Conservation (phyloP, 2,797 vertebrate genomes). For the Chaetophractus vellerosus region DNA sequence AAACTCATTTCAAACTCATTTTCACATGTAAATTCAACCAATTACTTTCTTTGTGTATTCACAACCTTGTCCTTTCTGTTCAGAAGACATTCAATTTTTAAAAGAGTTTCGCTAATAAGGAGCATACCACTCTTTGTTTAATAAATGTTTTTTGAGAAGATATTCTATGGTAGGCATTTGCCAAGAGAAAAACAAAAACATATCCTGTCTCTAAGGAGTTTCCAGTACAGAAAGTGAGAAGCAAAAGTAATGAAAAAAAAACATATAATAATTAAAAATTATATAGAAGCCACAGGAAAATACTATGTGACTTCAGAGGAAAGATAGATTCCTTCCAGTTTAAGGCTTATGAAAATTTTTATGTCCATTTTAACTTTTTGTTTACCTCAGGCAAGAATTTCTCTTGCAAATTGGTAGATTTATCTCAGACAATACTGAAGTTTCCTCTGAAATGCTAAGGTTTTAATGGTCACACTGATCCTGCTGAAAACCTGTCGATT, state of each 20-base stretch:
- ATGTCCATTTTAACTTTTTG: background rate
- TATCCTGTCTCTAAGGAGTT: background rate
- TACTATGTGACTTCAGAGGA: background rate
- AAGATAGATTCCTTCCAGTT: slow-evolving; percentile 6
- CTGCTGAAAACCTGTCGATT: slow-evolving; percentile 19
- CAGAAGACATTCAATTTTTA: background rate
- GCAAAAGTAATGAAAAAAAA: slow-evolving; percentile 54
- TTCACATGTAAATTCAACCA: background rate
- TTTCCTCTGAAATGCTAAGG: background rate
- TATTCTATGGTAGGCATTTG: background rate
- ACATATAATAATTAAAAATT: background rate
- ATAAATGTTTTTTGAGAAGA: slow-evolving; percentile 30
- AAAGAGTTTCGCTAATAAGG: background rate
- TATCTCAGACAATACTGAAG: background rate
- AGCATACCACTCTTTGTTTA: background rate
- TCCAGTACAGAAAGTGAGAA: background rate
- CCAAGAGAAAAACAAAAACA: background rate
- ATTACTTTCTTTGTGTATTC: background rate
- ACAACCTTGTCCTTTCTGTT: background rate
- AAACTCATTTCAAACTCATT: background rate
- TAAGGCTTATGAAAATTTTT: slow-evolving; percentile 17
- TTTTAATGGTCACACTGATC: background rate
- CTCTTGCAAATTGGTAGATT: background rate
- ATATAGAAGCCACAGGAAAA: slow-evolving; percentile 1
- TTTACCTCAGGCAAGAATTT: slow-evolving; percentile 26